These are phyloP conservation scores for Diacarnus erythraeanus DNA, from an alignment of 37 sponge, comb jelly and placozoan species.

Conservation along the genomic window DNA sequence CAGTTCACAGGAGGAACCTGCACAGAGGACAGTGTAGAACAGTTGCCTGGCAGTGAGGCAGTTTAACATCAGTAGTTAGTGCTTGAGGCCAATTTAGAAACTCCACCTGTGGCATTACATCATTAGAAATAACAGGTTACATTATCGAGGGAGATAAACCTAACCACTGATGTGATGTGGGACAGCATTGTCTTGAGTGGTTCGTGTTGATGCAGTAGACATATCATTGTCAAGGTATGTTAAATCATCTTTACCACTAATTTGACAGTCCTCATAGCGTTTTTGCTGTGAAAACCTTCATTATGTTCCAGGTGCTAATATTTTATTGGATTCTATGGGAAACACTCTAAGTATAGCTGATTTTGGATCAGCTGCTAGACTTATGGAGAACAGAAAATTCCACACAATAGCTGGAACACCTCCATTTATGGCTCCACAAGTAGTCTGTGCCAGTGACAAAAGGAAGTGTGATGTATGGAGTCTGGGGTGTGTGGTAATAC, in stretches of 20 bases:
- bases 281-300: background rate
- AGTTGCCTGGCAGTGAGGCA: no score
- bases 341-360: background rate
- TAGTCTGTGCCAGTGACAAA: background rate
- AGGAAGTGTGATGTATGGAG: conserved; percentile 10
- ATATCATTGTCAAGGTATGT: no score
- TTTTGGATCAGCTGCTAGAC: conserved; percentile 7
- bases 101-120: no score
- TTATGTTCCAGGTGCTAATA: background rate
- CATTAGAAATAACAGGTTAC: no score
- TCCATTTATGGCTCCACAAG: conserved; percentile 11
- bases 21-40: no score
- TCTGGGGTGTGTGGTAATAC: background rate
- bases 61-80: no score
- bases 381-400: background rate
- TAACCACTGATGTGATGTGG: background rate
- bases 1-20: background rate
- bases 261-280: no score
- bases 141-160: background rate
- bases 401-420: background rate
- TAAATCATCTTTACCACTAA: no score
- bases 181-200: background rate
- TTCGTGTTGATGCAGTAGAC: conserved; percentile 3
- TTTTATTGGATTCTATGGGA: background rate
- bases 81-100: no score